Evolutionary conservation across 2,797 vertebrate genomes (phyloP).

Genomic region (Aphelocoma californica): DNA sequence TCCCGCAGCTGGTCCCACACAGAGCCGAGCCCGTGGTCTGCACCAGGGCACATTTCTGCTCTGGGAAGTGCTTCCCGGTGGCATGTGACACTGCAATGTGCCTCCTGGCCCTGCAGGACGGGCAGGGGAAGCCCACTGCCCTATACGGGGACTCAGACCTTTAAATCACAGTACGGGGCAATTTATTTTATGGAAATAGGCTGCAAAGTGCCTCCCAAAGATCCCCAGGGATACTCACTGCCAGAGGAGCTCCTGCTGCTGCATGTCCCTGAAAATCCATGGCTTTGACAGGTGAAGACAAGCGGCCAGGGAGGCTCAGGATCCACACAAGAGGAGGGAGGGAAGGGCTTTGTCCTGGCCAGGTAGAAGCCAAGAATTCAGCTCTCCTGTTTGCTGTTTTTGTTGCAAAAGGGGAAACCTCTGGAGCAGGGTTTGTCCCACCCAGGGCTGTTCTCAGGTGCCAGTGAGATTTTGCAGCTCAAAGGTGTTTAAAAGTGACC

Average conservation of each 20-base stretch:
- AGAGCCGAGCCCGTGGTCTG: neutral
- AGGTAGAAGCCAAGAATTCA: neutral
- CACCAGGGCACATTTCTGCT: neutral
- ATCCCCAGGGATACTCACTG: neutral
- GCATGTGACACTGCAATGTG: neutral
- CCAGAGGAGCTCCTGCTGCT: neutral
- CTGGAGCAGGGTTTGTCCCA: neutral
- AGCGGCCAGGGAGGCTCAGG: neutral
- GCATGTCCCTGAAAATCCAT: neutral
- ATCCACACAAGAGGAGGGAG: neutral
- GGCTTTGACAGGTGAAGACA: neutral
- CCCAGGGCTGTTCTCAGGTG: neutral
- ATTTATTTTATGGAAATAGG: neutral
- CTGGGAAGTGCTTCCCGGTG: neutral
- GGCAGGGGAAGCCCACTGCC: neutral
- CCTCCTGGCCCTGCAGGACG: neutral
- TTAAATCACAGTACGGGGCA: neutral
- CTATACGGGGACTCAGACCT: neutral
- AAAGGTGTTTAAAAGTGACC: neutral
- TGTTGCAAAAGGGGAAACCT: neutral
- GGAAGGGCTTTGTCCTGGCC: neutral
- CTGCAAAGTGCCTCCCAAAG: neutral
- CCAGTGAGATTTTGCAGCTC: neutral
- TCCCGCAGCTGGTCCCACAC: neutral
- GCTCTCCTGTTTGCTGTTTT: neutral